Evolutionary conservation across 2,797 vertebrate species (phyloP), one percentile per base, ranked within the genome.

Genomic region (Sus cebifrons): DNA sequence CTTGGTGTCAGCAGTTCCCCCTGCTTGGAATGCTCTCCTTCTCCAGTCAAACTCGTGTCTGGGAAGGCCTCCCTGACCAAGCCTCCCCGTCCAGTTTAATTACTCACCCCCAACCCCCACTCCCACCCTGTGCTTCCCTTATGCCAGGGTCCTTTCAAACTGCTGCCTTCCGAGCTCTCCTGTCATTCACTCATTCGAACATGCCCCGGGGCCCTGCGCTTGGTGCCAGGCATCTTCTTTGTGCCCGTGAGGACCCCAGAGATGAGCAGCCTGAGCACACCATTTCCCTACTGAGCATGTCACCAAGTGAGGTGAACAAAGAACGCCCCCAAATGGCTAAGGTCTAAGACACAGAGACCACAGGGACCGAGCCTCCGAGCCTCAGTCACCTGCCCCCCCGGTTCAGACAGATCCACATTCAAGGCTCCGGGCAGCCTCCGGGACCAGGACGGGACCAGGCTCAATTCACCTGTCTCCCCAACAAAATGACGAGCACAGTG

Each of bases 171-270:
- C 32, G 32, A 74, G 21, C 11, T 67, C 67, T 86, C 44, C 1
- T 68, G 86, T 79, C 79, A 18, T 75, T 88, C 89, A 67, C 16
- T 85, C 62, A 23, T 60, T 83, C 82, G 56, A 36, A 88, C 60
- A 62, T 3, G 25, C 62, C 91, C 87, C 49, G 15, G 4, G 58
- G 91, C 88, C n/a, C 89, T 81, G 25, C 83, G 81, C 84, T 93
- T 52, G 84, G 79, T 74, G 85, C 73, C 52, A 78, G 49, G n/a
- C 21, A 6, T 27, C 70, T 5, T 44, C 68, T 64, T 25, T 40
- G 58, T 67, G 64, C 64, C 40, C 56, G 68, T 54, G 62, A 65
- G 10, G 32, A 92, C 70, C 70, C 83, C 79, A 68, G 73, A 78
- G 74, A 77, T 10, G 36, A 68, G 25, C 16, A 25, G 65, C 16